A percentile compares a stretch with the other conserved stretches of the same genome.
These are phyloP conservation scores for Sipha flava DNA, from an alignment of 1,140 invertebrate genomes.

Conservation along the genomic window DNA sequence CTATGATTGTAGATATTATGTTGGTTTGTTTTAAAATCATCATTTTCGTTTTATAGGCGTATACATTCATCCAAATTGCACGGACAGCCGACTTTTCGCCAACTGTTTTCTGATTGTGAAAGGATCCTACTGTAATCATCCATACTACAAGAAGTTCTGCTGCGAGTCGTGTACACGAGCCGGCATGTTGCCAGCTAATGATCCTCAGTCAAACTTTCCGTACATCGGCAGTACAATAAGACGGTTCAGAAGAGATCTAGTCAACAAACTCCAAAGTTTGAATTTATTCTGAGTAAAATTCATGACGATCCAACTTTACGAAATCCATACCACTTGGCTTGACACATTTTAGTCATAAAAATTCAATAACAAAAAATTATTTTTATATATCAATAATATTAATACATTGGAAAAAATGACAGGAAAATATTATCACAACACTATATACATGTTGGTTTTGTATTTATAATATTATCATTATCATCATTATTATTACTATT, in stretches of 20 bases:
- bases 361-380: neutral
- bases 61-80: conserved; percentile 66
- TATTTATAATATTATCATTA: neutral
- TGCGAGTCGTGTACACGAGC: conserved; percentile 81
- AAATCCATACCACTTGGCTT: too few relatives aligned
- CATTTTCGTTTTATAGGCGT: conserved; percentile 48
- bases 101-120: conserved; percentile 78
- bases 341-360: neutral
- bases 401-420: neutral
- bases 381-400: neutral
- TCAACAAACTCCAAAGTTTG: conserved; percentile 13
- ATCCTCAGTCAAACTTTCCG: conserved; percentile 39
- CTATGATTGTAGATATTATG: too few relatives aligned
- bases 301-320: neutral
- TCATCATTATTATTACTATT: neutral
- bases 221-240: neutral
- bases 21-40: neutral
- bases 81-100: conserved; percentile 79
- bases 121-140: conserved; percentile 71
- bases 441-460: neutral
- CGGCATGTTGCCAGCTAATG: conserved; percentile 54
- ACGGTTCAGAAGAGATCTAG: conserved; percentile 26
- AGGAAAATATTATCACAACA: neutral
- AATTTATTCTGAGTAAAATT: conserved; percentile 10
- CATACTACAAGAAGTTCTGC: conserved; percentile 86